Conservation (phyloP, 2,113 vertebrate genomes). For the Bufo bufo region DNA sequence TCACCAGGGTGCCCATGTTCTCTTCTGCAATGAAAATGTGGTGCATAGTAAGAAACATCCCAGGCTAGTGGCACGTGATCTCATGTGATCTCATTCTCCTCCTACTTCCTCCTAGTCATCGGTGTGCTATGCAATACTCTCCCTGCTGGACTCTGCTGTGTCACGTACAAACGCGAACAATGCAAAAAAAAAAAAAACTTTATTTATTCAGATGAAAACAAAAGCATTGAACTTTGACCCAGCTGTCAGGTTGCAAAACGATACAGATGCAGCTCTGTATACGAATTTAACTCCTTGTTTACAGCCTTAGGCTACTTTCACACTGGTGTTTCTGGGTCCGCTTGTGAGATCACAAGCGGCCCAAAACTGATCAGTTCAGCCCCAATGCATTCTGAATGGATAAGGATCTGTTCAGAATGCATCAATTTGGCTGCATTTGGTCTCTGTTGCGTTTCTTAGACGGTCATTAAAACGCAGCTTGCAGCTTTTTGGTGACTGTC, state of each 20-base stretch:
- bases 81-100: not conserved
- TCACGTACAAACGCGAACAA: not conserved
- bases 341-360: too few species aligned
- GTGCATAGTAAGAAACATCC: not conserved
- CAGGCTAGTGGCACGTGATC: not conserved
- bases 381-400: too few species aligned
- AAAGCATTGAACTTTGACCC: not conserved
- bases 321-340: too few species aligned
- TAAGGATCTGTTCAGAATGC: too few species aligned
- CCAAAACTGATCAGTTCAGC: too few species aligned
- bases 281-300: not conserved
- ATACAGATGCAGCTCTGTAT: not conserved
- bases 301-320: not conserved
- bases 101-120: conserved; percentile 5
- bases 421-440: too few species aligned
- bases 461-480: too few species aligned
- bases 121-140: not conserved
- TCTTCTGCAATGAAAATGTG: not conserved
- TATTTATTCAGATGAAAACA: not conserved
- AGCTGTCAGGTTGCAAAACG: not conserved
- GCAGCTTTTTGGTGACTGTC: too few species aligned
- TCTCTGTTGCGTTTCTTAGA: too few species aligned
- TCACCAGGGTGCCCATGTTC: conserved; percentile 7
- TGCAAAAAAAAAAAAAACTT: not conserved
- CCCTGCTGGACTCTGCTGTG: not conserved